These are phyloP conservation scores for Sitobion miscanthi DNA, from an alignment of 1,140 invertebrate genomes.

Conservation along the genomic window DNA sequence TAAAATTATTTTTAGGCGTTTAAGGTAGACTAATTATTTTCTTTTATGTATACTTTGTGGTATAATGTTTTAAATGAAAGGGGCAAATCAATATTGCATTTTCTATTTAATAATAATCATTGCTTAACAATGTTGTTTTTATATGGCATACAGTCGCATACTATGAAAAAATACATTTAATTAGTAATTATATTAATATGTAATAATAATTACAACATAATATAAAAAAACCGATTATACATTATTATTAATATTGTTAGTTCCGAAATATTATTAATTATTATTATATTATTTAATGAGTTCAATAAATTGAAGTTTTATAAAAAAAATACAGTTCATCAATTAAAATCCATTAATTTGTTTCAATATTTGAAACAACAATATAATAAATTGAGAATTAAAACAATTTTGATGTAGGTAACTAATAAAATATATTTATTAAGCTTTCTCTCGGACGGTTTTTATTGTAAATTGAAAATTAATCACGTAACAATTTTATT, in stretches of 20 bases:
- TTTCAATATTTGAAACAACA: background rate
- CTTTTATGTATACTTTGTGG: background rate
- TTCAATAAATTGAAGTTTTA: background rate
- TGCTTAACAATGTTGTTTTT: background rate
- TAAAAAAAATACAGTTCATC: background rate
- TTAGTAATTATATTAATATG: background rate
- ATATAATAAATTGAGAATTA: background rate
- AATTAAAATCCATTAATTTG: background rate
- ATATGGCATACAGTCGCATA: background rate
- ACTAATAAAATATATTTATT: background rate
- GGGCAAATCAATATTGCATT: background rate
- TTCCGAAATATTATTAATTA: background rate
- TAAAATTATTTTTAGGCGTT: slow-evolving; percentile 25
- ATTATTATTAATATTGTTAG: background rate
- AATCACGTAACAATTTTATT: too few species aligned
- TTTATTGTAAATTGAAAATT: background rate
- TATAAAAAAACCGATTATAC: background rate
- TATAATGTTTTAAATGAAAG: background rate
- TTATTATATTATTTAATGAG: background rate
- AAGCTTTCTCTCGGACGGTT: background rate
- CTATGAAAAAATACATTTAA: background rate
- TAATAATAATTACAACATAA: background rate
- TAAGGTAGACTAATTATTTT: background rate
- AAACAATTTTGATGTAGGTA: background rate
- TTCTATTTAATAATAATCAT: background rate